phyloP scores from a whole-genome alignment of 2,113 vertebrate genomes.

The Nycticryphes semicollaris region DNA sequence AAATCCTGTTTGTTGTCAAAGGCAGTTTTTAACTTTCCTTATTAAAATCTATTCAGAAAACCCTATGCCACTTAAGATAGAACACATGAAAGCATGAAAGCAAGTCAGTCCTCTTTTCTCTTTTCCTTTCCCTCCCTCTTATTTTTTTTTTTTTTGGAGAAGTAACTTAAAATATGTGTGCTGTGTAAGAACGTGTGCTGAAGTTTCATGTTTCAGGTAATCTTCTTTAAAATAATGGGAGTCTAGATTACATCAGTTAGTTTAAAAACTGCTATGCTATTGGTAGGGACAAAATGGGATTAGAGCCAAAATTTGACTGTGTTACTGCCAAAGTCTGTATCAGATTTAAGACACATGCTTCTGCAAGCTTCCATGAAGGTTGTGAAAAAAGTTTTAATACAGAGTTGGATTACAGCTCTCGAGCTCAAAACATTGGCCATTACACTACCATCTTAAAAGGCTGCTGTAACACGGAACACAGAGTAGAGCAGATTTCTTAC shows the following conservation, averaged over 20 bases:
- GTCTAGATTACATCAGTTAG: slow-evolving; percentile 63
- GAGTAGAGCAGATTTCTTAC: slow-evolving; percentile 5
- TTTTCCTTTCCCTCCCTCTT: background rate
- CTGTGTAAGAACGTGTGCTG: slow-evolving; percentile 32
- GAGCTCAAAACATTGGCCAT: slow-evolving; percentile 58
- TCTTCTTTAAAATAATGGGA: slow-evolving; percentile 69
- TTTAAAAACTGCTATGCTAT: slow-evolving; percentile 71
- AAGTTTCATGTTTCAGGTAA: slow-evolving; percentile 80
- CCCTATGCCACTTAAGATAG: background rate
- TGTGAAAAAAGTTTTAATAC: slow-evolving; percentile 79
- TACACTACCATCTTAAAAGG: slow-evolving; percentile 51
- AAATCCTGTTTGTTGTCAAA: background rate
- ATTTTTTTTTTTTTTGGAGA: background rate
- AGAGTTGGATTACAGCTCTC: slow-evolving; percentile 71
- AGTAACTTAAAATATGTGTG: slow-evolving; percentile 15
- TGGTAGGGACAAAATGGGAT: slow-evolving; percentile 76
- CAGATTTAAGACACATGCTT: slow-evolving; percentile 95
- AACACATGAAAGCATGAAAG: background rate
- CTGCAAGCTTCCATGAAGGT: slow-evolving; percentile 75
- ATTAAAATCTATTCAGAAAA: background rate
- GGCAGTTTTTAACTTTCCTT: background rate
- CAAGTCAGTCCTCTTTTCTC: background rate
- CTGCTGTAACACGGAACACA: slow-evolving; percentile 36
- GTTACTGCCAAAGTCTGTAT: slow-evolving; percentile 87
- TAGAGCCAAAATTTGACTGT: slow-evolving; percentile 75